phyloP scores from a whole-genome alignment of 2,797 vertebrate genomes.

The Eupleurogrammus muticus region DNA sequence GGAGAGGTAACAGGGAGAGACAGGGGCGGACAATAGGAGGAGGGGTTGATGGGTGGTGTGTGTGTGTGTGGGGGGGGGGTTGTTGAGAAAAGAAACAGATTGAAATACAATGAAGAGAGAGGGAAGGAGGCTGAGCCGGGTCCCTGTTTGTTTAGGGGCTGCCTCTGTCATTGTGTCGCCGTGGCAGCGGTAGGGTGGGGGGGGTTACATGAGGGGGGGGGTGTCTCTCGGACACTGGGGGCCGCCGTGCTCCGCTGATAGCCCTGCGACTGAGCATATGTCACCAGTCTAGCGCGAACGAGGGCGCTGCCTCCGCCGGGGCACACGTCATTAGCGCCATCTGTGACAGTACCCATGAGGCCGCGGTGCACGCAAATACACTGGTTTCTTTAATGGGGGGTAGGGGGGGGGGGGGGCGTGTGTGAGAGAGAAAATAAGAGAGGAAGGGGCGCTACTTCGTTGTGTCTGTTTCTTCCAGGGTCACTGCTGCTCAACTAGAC shows the following conservation, averaged over 20 bases:
- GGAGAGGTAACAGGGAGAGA: conserved; percentile 73
- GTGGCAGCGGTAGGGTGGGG: too few species aligned
- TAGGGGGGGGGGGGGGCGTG: conserved; percentile 20
- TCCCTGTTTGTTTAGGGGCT: conserved; percentile 75
- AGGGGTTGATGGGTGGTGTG: conserved; percentile 15
- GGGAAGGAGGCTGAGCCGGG: conserved; percentile 53
- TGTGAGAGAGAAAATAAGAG: conserved; percentile 30
- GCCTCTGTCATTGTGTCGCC: conserved; percentile 71
- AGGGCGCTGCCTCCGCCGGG: conserved; percentile 73
- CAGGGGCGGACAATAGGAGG: conserved; percentile 65
- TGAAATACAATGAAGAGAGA: conserved; percentile 72
- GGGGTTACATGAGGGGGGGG: conserved; percentile 57
- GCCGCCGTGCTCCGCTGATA: conserved; percentile 68
- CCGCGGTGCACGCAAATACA: conserved; percentile 62
- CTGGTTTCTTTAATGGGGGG: conserved; percentile 58
- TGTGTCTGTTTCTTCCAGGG: conserved; percentile 43
- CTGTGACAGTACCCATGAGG: conserved; percentile 83
- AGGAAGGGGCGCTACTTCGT: conserved; percentile 27
- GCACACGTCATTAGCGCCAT: conserved; percentile 84
- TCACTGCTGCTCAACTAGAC: conserved; percentile 62
- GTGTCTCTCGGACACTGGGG: conserved; percentile 71
- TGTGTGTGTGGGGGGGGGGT: conserved; percentile 32
- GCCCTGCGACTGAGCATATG: conserved; percentile 82
- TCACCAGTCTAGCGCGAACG: conserved; percentile 78
- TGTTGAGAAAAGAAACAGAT: conserved; percentile 68